Base-by-base conservation (phyloP, 2,888 invertebrate species). In the Ganaspis brasiliensis region DNA sequence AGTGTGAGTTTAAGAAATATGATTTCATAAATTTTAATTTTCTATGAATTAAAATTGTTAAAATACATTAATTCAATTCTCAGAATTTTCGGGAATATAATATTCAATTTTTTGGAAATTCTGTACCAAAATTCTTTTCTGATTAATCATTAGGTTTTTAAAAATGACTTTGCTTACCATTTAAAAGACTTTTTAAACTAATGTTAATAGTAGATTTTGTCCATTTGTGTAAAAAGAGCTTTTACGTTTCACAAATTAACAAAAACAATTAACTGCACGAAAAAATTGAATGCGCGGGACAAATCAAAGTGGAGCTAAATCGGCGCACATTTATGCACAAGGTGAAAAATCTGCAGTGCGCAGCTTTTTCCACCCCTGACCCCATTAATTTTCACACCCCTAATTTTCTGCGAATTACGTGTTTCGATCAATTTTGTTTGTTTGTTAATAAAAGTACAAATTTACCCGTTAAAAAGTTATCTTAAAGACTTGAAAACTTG, bases 291-390 rank as follows among this genome's bases (percentile, higher is more conserved):
- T 77, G 79, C 78, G 79, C 78, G 72, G 61, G 40, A 16, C 24
- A 56, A 57, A 55, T 57, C n/a, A 63, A 70, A 70, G 52, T 56
- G 70, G 31, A 70, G 56, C 70, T 61, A 26, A 74, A 73, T 78
- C 80, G 82, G 83, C 85, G 83, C 84, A 83, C 55, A 72, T 78
- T 79, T 73, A 24, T 76, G 74, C 73, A 73, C 74, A 78, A 76
- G 72, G 57, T 79, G 45, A 31, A 74, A 75, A 31, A 81, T 79
- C 85, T 83, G 86, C 86, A 86, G 79, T 86, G 86, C 86, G 85
- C 83, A 86, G 83, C 79, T 52, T 52, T 49, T 49, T 49, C 49
- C 73, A 78, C 78, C 81, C 73, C 61, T 72, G 26, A 67, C 26
- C 24, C 24, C 24, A 67, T 49, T 45, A 67, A 67, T 67, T 45